Conservation (phyloP, 2,888 invertebrate genomes). For the Tenthredo mesomela region DNA sequence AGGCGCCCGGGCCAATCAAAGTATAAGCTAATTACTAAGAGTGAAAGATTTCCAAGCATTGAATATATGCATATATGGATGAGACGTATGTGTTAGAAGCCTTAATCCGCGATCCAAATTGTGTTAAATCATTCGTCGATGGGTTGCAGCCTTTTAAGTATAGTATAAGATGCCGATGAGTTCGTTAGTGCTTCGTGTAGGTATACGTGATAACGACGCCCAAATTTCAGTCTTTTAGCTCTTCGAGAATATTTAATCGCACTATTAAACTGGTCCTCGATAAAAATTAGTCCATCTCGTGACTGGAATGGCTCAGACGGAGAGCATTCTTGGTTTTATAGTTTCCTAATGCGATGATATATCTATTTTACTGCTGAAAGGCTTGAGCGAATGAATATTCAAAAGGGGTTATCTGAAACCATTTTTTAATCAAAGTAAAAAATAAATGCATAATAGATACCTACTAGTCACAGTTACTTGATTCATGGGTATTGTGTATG, state of each 20-base stretch:
- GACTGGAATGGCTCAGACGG: background rate
- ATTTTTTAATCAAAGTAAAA: background rate
- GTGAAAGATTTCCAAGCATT: background rate
- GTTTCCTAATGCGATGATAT: slow-evolving; percentile 1
- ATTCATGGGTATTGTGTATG: background rate
- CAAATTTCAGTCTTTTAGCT: background rate
- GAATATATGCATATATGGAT: background rate
- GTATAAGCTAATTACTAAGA: background rate
- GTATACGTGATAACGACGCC: slow-evolving; percentile 16
- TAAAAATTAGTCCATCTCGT: slow-evolving; percentile 33
- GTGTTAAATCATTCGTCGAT: background rate
- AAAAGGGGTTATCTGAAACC: background rate
- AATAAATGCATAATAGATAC: too few species aligned
- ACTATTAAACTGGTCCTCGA: slow-evolving; percentile 22
- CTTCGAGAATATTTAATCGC: background rate
- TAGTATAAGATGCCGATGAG: background rate
- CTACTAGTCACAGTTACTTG: background rate
- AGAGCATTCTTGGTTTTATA: slow-evolving; percentile 30
- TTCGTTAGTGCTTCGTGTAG: background rate
- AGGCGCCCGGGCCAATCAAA: slow-evolving; percentile 1
- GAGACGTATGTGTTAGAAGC: background rate
- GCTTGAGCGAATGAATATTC: background rate
- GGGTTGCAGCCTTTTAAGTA: background rate
- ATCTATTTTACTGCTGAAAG: slow-evolving; percentile 4
- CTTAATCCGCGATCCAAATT: background rate